Evolutionary conservation across 2,113 vertebrate genomes (phyloP).

Genomic region (Pyrgilauda ruficollis): DNA sequence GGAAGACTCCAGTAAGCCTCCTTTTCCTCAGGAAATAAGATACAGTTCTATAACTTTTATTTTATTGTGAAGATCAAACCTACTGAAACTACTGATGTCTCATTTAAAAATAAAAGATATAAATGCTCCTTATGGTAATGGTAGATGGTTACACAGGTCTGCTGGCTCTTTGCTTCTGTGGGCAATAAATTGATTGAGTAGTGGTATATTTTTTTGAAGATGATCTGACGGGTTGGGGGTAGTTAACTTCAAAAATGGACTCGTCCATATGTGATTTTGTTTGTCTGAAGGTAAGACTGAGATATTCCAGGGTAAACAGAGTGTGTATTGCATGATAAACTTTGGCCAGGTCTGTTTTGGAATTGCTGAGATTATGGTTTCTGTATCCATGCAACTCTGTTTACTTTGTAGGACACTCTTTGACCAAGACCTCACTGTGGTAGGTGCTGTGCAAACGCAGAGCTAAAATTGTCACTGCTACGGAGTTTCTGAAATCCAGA

Average conservation of each 20-base stretch:
- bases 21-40: neutral
- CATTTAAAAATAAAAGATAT: neutral
- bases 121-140: neutral
- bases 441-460: neutral
- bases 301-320: neutral
- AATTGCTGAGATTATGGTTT: neutral
- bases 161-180: neutral
- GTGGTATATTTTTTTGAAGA: neutral
- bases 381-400: neutral
- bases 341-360: neutral
- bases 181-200: neutral
- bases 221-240: neutral
- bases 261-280: neutral
- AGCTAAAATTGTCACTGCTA: neutral
- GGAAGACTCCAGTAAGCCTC: neutral
- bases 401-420: slow-evolving; percentile 2
- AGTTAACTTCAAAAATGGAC: neutral
- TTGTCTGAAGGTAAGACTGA: neutral
- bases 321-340: neutral
- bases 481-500: neutral
- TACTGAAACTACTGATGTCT: neutral
- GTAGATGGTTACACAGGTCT: neutral
- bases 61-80: neutral
- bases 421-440: neutral
- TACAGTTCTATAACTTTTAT: neutral